phyloP scores from a whole-genome alignment of 2,113 vertebrate species.

The Barbus barbus region DNA sequence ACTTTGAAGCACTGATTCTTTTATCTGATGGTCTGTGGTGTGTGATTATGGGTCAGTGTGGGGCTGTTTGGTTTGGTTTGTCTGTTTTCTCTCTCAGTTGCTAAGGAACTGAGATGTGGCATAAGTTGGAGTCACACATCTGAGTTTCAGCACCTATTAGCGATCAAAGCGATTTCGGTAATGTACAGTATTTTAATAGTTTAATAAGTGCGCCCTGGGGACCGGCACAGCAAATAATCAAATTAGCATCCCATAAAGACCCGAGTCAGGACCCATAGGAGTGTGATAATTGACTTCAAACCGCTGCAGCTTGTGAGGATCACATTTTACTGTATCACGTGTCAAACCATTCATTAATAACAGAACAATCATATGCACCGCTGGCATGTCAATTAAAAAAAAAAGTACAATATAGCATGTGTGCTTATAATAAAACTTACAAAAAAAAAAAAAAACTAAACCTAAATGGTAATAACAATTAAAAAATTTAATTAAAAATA shows the following conservation, averaged over 20 bases:
- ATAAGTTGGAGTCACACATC: slow-evolving; percentile 3
- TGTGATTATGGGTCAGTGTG: neutral
- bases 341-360: slow-evolving; percentile 8
- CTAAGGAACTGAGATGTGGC: slow-evolving; percentile 43
- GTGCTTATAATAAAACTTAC: neutral
- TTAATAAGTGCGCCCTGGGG: neutral
- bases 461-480: neutral
- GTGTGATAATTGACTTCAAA: slow-evolving; percentile 14
- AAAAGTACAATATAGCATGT: neutral
- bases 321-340: slow-evolving; percentile 10
- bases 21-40: neutral
- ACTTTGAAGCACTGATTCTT: neutral
- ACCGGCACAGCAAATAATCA: neutral
- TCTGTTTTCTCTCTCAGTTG: slow-evolving; percentile 40
- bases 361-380: neutral
- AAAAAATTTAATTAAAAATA: neutral
- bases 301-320: neutral
- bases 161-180: slow-evolving; percentile 3
- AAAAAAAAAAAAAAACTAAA: no score
- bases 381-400: neutral
- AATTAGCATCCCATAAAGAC: slow-evolving; percentile 25
- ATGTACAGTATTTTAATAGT: neutral
- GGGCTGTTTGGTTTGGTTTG: neutral
- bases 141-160: slow-evolving; percentile 20
- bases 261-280: neutral